These are phyloP conservation scores for Pseudorasbora parva DNA, from an alignment of 2,113 vertebrate species.

Conservation along the genomic window DNA sequence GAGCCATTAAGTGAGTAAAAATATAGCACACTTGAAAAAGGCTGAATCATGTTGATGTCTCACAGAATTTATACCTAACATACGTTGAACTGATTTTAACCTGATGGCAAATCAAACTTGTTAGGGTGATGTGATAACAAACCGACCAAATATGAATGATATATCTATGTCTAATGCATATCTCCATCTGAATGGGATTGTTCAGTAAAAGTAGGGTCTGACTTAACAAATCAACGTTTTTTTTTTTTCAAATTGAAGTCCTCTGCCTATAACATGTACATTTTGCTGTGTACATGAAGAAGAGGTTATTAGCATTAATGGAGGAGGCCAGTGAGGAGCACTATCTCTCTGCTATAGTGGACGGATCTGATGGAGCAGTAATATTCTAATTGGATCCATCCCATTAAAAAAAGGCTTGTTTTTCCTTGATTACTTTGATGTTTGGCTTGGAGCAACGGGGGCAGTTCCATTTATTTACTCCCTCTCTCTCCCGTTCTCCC, in stretches of 20 bases:
- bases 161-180: neutral
- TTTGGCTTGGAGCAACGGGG: slow-evolving; percentile 78
- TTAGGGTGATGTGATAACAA: neutral
- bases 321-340: slow-evolving; percentile 14
- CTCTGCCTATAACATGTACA: slow-evolving; percentile 2
- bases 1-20: slow-evolving; percentile 33
- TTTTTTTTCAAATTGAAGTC: slow-evolving; percentile 15
- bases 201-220: slow-evolving; percentile 2
- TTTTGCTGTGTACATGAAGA: neutral
- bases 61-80: neutral
- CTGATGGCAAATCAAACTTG: neutral
- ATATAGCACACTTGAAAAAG: slow-evolving; percentile 5
- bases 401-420: slow-evolving; percentile 81
- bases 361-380: slow-evolving; percentile 72
- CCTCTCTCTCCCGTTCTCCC: slow-evolving; percentile 27
- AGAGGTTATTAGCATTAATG: slow-evolving; percentile 36
- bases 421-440: slow-evolving; percentile 85
- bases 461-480: slow-evolving; percentile 78
- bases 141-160: neutral
- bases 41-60: neutral
- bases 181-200: neutral
- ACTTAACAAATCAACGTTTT: neutral
- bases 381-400: slow-evolving; percentile 82
- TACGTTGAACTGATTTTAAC: neutral
- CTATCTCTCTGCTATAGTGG: slow-evolving; percentile 44